phyloP scores from a whole-genome alignment of 2,797 vertebrate genomes.

The Spea hammondii region DNA sequence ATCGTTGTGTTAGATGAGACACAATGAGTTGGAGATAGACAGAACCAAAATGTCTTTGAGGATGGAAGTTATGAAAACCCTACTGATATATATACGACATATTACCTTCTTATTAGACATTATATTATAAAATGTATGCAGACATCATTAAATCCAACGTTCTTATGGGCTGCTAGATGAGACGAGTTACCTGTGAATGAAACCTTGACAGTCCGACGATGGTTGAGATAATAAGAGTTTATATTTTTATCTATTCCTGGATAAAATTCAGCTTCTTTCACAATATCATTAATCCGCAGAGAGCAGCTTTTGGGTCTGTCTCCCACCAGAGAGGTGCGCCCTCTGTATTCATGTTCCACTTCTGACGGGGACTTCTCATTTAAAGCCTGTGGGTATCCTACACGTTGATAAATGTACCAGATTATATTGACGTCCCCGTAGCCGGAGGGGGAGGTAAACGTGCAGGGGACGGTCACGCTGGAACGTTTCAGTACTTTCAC shows the following conservation, averaged over 20 bases:
- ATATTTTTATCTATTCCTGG: neutral
- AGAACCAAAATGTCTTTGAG: too few relatives aligned
- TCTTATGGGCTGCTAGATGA: too few relatives aligned
- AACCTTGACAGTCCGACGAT: neutral
- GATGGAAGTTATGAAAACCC: too few relatives aligned
- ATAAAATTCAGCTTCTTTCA: neutral
- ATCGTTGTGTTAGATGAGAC: too few relatives aligned
- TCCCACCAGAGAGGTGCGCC: neutral
- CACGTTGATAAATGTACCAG: neutral
- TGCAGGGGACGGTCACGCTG: constrained; percentile 28
- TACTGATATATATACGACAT: too few relatives aligned
- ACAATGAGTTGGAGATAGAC: too few relatives aligned
- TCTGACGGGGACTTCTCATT: neutral
- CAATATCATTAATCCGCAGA: constrained; percentile 11
- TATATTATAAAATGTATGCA: too few relatives aligned
- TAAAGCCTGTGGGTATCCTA: neutral
- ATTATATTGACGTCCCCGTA: neutral
- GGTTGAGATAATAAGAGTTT: neutral
- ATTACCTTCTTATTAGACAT: too few relatives aligned
- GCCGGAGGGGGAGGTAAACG: neutral
- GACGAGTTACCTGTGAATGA: constrained; percentile 8
- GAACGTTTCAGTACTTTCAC: constrained; percentile 3
- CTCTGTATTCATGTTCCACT: neutral
- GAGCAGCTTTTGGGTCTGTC: constrained; percentile 10
- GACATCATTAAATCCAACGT: too few relatives aligned